phyloP scores from a whole-genome alignment of 2,113 vertebrate species.

The Solenodon paradoxus region DNA sequence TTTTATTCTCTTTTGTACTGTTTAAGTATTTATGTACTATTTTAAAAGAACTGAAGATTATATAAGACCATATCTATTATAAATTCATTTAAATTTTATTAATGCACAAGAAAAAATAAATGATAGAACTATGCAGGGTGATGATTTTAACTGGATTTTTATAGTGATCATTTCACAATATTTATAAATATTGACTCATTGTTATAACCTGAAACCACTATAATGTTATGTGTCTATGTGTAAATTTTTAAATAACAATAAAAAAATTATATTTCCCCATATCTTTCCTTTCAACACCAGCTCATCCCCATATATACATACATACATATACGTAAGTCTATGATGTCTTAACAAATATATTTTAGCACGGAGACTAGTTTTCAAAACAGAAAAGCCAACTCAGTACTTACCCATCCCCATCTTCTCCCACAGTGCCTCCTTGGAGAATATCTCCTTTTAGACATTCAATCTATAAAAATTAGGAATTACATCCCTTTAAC shows the following conservation, averaged over 20 bases:
- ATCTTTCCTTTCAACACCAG: neutral
- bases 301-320: neutral
- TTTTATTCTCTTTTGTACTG: neutral
- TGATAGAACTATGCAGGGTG: neutral
- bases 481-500: neutral
- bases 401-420: neutral
- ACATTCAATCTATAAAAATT: neutral
- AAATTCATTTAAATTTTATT: neutral
- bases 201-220: neutral
- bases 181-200: neutral
- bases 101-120: neutral
- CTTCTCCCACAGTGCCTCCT: neutral
- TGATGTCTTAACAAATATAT: neutral
- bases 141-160: neutral
- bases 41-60: slow-evolving; percentile 31
- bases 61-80: neutral
- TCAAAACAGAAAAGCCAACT: neutral
- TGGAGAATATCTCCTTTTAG: neutral
- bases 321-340: neutral
- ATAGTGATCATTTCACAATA: neutral
- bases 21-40: slow-evolving; percentile 4
- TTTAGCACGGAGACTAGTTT: neutral
- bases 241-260: neutral
- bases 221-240: neutral
- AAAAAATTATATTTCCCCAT: neutral